These are phyloP conservation scores for Podarcis cretensis DNA, from an alignment of 2,113 vertebrate species.

Conservation along the genomic window DNA sequence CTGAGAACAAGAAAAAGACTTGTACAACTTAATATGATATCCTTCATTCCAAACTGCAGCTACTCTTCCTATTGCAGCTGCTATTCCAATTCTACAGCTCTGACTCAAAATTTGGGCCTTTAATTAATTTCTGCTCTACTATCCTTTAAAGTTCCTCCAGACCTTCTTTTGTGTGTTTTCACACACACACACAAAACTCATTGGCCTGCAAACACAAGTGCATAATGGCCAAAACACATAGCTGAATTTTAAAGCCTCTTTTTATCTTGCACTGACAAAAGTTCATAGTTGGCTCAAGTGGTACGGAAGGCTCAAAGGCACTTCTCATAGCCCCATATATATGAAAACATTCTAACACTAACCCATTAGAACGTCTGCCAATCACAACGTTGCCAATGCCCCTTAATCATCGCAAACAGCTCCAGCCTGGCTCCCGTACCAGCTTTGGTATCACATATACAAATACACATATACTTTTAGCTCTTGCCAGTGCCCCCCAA, in stretches of 20 bases:
- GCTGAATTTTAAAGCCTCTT: not conserved
- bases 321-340: not conserved
- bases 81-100: not conserved
- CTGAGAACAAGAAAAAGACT: conserved; percentile 47
- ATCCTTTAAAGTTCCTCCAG: not conserved
- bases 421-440: not conserved
- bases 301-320: not conserved
- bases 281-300: not conserved
- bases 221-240: not conserved
- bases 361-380: not conserved
- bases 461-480: not conserved
- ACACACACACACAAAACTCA: not conserved
- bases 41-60: too few relatives aligned
- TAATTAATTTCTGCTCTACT: not conserved
- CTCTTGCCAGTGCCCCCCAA: not conserved
- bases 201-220: not conserved
- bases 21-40: not conserved
- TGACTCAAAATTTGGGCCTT: not conserved
- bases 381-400: too few relatives aligned
- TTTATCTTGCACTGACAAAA: not conserved
- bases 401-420: not conserved
- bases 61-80: not conserved
- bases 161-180: not conserved
- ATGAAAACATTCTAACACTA: not conserved
- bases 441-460: not conserved